Percentiles rank a stretch among this genome's conserved stretches.
phyloP scores from a whole-genome alignment of 2,113 vertebrate genomes.

The Anser brachyrhynchus region DNA sequence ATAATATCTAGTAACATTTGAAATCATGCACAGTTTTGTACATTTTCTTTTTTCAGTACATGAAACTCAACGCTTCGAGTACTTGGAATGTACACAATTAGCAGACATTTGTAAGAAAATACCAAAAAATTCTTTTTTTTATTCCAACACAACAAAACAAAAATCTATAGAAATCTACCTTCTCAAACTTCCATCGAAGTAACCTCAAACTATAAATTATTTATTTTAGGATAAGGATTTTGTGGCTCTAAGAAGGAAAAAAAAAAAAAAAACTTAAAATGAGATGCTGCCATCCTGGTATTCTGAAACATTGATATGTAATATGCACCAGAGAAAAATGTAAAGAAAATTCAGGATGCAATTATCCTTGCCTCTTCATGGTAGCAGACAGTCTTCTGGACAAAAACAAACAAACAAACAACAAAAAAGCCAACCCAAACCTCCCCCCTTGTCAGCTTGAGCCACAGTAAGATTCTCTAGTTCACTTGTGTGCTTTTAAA shows the following conservation, averaged over 20 bases:
- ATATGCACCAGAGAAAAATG: conserved; percentile 45
- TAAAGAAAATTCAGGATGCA: conserved; percentile 36
- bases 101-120: conserved; percentile 80
- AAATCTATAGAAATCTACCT: conserved; percentile 76
- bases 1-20: conserved; percentile 79
- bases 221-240: conserved; percentile 63
- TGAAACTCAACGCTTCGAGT: conserved; percentile 51
- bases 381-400: neutral
- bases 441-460: neutral
- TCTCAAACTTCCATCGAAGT: conserved; percentile 58
- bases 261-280: neutral
- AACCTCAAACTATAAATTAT: conserved; percentile 74
- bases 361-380: conserved; percentile 6
- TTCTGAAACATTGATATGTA: conserved; percentile 23
- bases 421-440: neutral
- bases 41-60: conserved; percentile 66
- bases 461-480: neutral
- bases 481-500: neutral
- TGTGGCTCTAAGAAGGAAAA: conserved; percentile 49
- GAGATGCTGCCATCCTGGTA: conserved; percentile 52
- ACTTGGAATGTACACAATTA: conserved; percentile 77
- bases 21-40: conserved; percentile 70
- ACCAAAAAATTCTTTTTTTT: conserved; percentile 62
- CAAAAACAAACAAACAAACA: neutral
- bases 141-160: conserved; percentile 70